Percentiles rank a stretch among this genome's conserved stretches.
Evolutionary conservation across 2,113 vertebrate genomes (phyloP).

Genomic region (Erinaceus europaeus): DNA sequence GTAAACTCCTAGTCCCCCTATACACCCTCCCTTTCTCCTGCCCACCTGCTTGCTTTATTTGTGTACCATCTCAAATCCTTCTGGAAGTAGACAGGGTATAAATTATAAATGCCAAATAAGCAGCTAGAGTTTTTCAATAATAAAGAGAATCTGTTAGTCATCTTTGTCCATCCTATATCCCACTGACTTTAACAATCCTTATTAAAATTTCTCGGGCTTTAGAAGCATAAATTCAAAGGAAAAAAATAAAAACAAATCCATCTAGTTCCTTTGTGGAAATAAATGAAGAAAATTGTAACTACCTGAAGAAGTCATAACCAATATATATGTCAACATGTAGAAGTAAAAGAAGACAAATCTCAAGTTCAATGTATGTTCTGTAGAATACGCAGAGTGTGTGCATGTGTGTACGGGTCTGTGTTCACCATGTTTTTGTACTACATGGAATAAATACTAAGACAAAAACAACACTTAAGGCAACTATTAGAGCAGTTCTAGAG

Average conservation of each 20-base stretch:
- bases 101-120: not conserved
- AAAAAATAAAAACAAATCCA: not conserved
- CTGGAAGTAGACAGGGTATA: not conserved
- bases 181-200: not conserved
- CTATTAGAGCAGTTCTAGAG: too few species aligned
- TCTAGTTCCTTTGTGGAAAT: not conserved
- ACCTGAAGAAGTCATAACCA: not conserved
- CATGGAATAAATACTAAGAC: not conserved
- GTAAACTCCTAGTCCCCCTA: fast-evolving
- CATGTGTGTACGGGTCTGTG: not conserved
- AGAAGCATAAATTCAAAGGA: slow-evolving; percentile 16
- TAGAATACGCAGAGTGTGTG: not conserved
- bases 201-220: not conserved
- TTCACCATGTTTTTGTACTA: not conserved
- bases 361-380: not conserved
- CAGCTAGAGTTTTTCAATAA: not conserved
- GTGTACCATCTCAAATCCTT: not conserved
- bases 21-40: not conserved
- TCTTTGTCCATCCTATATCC: not conserved
- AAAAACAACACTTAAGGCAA: not conserved
- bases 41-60: not conserved
- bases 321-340: not conserved
- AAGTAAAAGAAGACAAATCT: not conserved
- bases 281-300: not conserved
- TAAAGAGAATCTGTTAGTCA: not conserved